phyloP scores from a whole-genome alignment of 2,888 invertebrate genomes.

The Morpho achilles region DNA sequence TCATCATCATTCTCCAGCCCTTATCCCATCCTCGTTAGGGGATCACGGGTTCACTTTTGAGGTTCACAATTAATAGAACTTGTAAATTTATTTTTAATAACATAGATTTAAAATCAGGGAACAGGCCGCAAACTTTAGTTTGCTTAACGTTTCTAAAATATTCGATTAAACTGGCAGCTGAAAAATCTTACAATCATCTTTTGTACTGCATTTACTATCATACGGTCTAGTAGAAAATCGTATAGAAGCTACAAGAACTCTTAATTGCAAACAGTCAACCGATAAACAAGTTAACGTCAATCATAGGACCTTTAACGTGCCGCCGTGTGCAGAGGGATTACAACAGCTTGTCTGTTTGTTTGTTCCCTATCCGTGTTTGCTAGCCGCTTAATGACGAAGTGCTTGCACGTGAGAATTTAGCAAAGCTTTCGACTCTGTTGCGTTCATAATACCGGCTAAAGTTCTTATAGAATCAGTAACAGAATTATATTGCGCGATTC shows the following conservation, averaged over 20 bases:
- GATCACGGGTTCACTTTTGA: no score
- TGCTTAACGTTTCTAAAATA: no score
- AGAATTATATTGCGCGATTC: conserved; percentile 4
- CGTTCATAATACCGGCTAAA: conserved; percentile 2
- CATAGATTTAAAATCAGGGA: no score
- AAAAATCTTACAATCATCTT: no score
- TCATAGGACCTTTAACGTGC: conserved; percentile 21
- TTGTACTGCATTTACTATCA: no score
- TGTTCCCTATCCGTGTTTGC: conserved; percentile 41
- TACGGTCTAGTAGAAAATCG: no score
- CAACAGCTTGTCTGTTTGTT: conserved; percentile 43
- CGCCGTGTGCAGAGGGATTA: conserved; percentile 44
- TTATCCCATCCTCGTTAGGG: no score
- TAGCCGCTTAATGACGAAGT: conserved; percentile 39
- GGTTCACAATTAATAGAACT: no score
- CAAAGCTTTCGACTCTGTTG: conserved; percentile 2
- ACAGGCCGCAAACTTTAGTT: no score
- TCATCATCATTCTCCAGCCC: no score
- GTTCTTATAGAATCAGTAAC: background rate
- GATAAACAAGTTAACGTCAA: conserved; percentile 21
- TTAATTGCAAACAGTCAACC: conserved; percentile 4
- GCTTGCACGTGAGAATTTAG: conserved; percentile 6
- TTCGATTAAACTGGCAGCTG: no score
- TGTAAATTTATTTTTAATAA: no score
- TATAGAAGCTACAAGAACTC: background rate